Evolutionary conservation across 2,113 vertebrate species (phyloP).

Genomic region (Stigmatopora argus): DNA sequence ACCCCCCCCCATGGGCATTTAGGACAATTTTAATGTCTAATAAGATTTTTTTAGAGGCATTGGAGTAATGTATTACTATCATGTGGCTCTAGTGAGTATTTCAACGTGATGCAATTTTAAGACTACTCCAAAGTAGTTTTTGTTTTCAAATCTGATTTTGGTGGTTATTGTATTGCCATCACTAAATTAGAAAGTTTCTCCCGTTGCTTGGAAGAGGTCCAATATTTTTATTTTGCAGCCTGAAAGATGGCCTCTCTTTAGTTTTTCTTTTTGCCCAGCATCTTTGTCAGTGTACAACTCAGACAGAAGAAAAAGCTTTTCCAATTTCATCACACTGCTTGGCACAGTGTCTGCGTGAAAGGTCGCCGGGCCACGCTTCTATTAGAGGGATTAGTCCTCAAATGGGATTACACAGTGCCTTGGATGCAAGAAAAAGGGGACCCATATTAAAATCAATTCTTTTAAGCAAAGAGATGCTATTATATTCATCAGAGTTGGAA

Average conservation of each 20-base stretch:
- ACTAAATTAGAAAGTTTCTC: not conserved
- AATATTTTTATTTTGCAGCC: not conserved
- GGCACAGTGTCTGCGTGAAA: conserved; percentile 34
- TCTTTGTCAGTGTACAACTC: conserved; percentile 30
- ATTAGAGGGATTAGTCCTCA: conserved; percentile 53
- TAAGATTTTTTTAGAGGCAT: no score
- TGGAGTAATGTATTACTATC: no score
- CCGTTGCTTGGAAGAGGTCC: not conserved
- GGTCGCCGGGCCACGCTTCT: conserved; percentile 36
- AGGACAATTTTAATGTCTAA: no score
- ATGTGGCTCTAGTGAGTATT: no score
- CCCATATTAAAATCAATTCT: conserved; percentile 37
- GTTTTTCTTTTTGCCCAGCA: not conserved
- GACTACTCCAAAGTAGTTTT: no score
- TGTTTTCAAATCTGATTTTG: no score
- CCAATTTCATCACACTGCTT: conserved; percentile 28
- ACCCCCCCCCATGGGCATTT: not conserved
- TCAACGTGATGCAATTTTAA: no score
- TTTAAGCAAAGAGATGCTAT: conserved; percentile 32
- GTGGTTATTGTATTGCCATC: not conserved
- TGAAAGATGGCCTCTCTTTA: not conserved
- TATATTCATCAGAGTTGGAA: conserved; percentile 32
- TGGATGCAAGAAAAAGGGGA: conserved; percentile 25
- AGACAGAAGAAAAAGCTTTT: conserved; percentile 18
- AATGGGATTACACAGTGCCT: conserved; percentile 47